Conservation (phyloP, 1,140 invertebrate species). For the Rhagoletis pomonella region DNA sequence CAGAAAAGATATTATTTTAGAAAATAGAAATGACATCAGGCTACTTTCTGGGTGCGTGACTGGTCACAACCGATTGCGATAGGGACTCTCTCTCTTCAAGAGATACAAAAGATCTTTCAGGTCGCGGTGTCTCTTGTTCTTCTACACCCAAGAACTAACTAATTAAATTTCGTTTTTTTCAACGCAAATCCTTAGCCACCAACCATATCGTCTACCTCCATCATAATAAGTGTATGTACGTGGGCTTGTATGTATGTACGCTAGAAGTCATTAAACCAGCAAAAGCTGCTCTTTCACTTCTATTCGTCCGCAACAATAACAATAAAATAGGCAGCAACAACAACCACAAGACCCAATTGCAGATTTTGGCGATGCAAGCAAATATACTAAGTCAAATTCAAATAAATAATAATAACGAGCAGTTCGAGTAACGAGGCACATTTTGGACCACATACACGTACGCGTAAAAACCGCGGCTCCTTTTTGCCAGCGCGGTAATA, state of each 20-base stretch:
- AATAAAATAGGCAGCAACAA: neutral
- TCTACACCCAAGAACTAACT: too few species aligned
- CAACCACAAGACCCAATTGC: neutral
- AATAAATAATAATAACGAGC: constrained; percentile 39
- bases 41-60: too few species aligned
- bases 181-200: too few species aligned
- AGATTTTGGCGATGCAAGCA: neutral
- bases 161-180: too few species aligned
- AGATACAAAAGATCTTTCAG: too few species aligned
- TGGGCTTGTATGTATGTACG: neutral
- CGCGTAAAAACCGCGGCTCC: neutral
- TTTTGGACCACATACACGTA: neutral
- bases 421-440: neutral
- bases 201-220: too few species aligned
- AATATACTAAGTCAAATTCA: constrained; percentile 15
- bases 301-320: constrained; percentile 14
- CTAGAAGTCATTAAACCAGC: constrained; percentile 15
- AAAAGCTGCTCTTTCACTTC: constrained; percentile 9
- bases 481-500: neutral
- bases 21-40: too few species aligned
- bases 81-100: too few species aligned
- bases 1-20: too few species aligned
- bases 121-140: too few species aligned
- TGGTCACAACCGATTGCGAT: too few species aligned
- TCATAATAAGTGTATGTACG: too few species aligned